A percentile compares a stretch with the other conserved stretches of the same genome.
Evolutionary conservation across 2,888 invertebrate genomes (phyloP).

Genomic region (Taphrorychus bicolor): DNA sequence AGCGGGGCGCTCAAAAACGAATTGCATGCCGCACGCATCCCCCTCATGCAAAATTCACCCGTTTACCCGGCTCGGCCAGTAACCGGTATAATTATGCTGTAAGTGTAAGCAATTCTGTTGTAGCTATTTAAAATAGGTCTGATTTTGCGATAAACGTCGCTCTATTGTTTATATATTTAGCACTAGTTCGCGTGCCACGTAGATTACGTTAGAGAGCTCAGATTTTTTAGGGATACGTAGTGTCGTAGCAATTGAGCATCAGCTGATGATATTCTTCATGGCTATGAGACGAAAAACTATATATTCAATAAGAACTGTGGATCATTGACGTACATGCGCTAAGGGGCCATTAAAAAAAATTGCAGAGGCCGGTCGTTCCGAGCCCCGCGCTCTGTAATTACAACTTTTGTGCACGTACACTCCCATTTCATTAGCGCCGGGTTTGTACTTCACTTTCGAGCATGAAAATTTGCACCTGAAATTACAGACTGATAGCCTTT

Average conservation of each 20-base stretch:
- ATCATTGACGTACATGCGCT: background rate
- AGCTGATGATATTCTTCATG: too few relatives aligned
- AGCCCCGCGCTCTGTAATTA: background rate
- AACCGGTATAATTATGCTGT: slow-evolving; percentile 36
- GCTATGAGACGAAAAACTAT: too few relatives aligned
- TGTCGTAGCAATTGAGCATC: too few relatives aligned
- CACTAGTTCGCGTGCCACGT: slow-evolving; percentile 17
- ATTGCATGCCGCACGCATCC: slow-evolving; percentile 39
- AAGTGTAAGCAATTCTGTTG: slow-evolving; percentile 37
- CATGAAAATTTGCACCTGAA: background rate
- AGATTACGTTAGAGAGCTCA: background rate
- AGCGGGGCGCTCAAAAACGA: slow-evolving; percentile 30
- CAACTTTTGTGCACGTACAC: background rate
- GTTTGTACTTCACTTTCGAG: background rate
- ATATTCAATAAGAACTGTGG: background rate
- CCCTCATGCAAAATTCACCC: slow-evolving; percentile 34
- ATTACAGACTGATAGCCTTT: too few relatives aligned
- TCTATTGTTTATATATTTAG: slow-evolving; percentile 36
- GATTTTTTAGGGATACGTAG: background rate
- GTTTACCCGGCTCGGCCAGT: slow-evolving; percentile 23
- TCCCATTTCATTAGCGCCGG: background rate
- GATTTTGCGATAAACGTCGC: slow-evolving; percentile 16
- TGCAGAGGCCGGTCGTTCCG: background rate
- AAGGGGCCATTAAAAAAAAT: background rate
- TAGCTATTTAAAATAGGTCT: slow-evolving; percentile 27